Base-by-base conservation (phyloP, 2,888 invertebrate species). In the Strigamia maritima region DNA sequence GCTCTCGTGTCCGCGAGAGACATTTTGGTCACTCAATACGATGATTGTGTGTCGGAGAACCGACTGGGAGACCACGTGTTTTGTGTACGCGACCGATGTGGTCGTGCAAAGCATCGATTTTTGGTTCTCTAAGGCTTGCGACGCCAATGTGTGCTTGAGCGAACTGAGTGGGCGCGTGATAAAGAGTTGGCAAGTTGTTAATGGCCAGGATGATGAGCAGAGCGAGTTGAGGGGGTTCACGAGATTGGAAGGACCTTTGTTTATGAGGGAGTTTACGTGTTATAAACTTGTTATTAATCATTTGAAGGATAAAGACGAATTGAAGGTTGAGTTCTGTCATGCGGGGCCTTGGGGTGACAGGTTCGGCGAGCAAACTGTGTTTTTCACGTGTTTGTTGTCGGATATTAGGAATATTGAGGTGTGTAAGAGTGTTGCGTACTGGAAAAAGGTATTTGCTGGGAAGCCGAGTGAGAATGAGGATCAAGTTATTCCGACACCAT, bases 1-100 rank as follows among this genome's bases (percentile, higher is more conserved):
- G 54, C 54, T 54, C 54, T 54, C 54, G 54, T 54, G 54, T 54
- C 54, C 54, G 54, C 54, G 54, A 54, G 54, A 54, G 54, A 54
- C 54, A 54, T 54, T 54, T 54, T 54, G 54, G 54, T 54, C 54
- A 6, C 54, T 54, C 19, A 54, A 54, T 19, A 54, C 54, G 19
- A 54, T 54, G 54, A 54, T 54, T n/a, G 54, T 54, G 54, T 54
- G 54, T 19, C 54, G 54, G 8, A 3, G 54, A 3, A 54, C 54
- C 19, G 54, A 54, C n/a, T 54, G 54, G 54, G 54, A 54, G 19
- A 54, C 54, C 54, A 54, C 54, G 16, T 54, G 54, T 19, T 54
- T 54, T 54, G 54, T 54, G 16, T 54, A 54, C 19, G 54, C 54
- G 19, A 54, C 54, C 54, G 54, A 54, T 19, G 54, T 54, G 1